Conservation (phyloP, 2,797 vertebrate genomes). For the Peromyscus melanophrys region DNA sequence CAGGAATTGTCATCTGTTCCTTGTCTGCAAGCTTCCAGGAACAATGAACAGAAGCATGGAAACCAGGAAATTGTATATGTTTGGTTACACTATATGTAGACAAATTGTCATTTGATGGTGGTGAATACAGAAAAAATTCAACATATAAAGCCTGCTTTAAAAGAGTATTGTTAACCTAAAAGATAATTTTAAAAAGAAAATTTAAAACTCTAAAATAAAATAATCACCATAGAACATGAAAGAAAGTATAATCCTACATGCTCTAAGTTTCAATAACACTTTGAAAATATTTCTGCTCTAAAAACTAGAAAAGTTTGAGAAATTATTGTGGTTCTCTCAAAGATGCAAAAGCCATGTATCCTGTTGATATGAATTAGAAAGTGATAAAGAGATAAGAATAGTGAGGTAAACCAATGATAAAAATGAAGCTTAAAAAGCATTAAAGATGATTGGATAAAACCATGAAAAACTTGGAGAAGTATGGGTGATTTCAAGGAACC, state of each 20-base stretch:
- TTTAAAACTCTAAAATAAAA: not conserved
- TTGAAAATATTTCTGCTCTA: slow-evolving; percentile 19
- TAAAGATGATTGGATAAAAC: not conserved
- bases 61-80: not conserved
- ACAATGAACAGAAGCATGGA: not conserved
- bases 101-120: not conserved
- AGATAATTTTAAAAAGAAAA: not conserved
- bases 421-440: slow-evolving; percentile 35
- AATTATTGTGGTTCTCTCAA: not conserved
- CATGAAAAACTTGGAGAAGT: slow-evolving; percentile 20
- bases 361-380: slow-evolving; percentile 25
- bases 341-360: not conserved
- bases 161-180: not conserved
- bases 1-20: not conserved
- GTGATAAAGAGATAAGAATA: slow-evolving; percentile 28
- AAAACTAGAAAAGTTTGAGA: slow-evolving; percentile 44
- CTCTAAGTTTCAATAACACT: not conserved
- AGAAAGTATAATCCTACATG: not conserved
- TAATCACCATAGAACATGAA: not conserved
- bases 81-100: not conserved
- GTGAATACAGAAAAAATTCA: not conserved
- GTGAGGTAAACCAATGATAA: not conserved
- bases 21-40: not conserved
- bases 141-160: not conserved
- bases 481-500: slow-evolving; percentile 15